phyloP scores from a whole-genome alignment of 2,113 vertebrate genomes.

The Telmatochromis sp. region DNA sequence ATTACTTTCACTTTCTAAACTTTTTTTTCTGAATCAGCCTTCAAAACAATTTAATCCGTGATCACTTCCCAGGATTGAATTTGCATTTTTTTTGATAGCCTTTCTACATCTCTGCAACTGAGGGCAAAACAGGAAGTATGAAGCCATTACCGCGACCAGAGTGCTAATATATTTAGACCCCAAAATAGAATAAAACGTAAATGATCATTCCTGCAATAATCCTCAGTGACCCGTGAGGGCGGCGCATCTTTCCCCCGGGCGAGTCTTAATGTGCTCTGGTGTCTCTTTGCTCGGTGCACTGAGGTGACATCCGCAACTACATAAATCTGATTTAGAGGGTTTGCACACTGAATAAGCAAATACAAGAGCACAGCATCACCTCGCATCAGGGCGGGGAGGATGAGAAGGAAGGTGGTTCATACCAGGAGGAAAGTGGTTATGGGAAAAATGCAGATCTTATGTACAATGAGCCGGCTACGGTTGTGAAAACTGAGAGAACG shows the following conservation, averaged over 20 bases:
- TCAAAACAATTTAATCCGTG: background rate
- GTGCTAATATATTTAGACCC: conserved; percentile 31
- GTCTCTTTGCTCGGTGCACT: conserved; percentile 32
- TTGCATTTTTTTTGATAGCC: background rate
- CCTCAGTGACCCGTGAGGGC: conserved; percentile 52
- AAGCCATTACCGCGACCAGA: conserved; percentile 14
- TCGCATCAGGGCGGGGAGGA: conserved; percentile 30
- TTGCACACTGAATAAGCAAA: conserved; percentile 47
- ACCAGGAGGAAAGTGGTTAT: conserved; percentile 9
- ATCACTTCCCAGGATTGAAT: background rate
- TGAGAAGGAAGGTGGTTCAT: conserved; percentile 16
- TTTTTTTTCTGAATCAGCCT: background rate
- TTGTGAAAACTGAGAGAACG: background rate
- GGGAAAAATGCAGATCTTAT: background rate
- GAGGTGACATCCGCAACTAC: conserved; percentile 57
- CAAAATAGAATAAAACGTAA: conserved; percentile 47
- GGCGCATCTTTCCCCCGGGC: conserved; percentile 5
- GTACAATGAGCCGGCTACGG: background rate
- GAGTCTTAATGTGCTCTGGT: conserved; percentile 42
- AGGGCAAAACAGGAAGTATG: conserved; percentile 16
- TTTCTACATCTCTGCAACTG: background rate
- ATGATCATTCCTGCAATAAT: conserved; percentile 49
- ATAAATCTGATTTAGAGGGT: conserved; percentile 60
- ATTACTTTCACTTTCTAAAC: background rate
- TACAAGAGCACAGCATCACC: conserved; percentile 37